These are phyloP conservation scores for Phaonia tiefii DNA, from an alignment of 2,888 invertebrate genomes.

Conservation along the genomic window DNA sequence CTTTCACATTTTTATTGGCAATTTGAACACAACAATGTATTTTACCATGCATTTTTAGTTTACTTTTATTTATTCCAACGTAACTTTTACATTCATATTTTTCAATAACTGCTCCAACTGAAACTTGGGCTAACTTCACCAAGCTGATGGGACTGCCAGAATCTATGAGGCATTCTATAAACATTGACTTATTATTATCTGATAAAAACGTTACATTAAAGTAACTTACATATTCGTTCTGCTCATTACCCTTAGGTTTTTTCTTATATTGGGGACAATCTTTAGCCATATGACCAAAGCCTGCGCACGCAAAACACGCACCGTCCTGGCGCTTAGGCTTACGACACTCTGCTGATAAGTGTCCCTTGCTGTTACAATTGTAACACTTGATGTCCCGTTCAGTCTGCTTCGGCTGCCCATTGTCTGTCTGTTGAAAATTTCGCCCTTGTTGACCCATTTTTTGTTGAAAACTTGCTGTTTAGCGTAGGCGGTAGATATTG, in stretches of 20 bases:
- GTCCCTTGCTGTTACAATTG: slow-evolving; percentile 45
- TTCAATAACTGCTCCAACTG: slow-evolving; percentile 41
- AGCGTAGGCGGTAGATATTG: too few relatives aligned
- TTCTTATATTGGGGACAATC: slow-evolving; percentile 35
- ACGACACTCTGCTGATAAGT: slow-evolving; percentile 31
- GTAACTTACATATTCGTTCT: slow-evolving; percentile 43
- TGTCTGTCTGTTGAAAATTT: neutral
- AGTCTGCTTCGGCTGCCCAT: neutral
- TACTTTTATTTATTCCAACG: slow-evolving; percentile 60
- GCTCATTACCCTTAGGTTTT: neutral
- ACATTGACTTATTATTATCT: slow-evolving; percentile 45
- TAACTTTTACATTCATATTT: slow-evolving; percentile 39
- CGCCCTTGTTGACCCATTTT: slow-evolving; percentile 1
- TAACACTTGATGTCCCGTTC: slow-evolving; percentile 17
- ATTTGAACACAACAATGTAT: slow-evolving; percentile 47
- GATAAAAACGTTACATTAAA: slow-evolving; percentile 23
- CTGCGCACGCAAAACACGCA: slow-evolving; percentile 42
- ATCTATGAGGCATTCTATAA: too few relatives aligned
- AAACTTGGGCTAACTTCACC: slow-evolving; percentile 31
- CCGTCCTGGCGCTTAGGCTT: slow-evolving; percentile 39
- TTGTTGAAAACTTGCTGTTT: neutral
- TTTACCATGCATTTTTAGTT: slow-evolving; percentile 44
- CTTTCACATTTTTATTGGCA: slow-evolving; percentile 31
- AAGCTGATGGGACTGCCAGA: slow-evolving; percentile 64
- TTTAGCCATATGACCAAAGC: slow-evolving; percentile 26